These are phyloP conservation scores for Spheniscus mendiculus DNA, from an alignment of 2,113 vertebrate species.

Conservation along the genomic window DNA sequence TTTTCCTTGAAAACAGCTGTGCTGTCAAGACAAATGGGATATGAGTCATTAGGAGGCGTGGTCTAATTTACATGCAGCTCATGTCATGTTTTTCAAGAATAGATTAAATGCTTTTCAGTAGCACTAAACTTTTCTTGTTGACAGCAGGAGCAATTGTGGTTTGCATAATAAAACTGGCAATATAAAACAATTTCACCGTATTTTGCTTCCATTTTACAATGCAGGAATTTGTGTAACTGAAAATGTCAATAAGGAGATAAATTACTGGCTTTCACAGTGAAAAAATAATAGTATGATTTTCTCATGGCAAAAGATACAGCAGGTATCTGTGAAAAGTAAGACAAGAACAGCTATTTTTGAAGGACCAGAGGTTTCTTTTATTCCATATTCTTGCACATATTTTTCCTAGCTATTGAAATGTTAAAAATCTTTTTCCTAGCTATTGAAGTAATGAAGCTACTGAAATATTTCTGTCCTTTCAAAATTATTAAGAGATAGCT, in stretches of 20 bases:
- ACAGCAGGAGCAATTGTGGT: not conserved
- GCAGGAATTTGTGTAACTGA: not conserved
- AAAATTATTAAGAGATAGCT: not conserved
- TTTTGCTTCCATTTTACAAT: not conserved
- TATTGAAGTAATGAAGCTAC: not conserved
- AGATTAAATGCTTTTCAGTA: not conserved
- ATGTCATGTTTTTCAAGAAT: not conserved
- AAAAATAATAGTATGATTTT: conserved; percentile 26
- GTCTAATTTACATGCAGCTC: not conserved
- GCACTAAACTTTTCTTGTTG: conserved; percentile 15
- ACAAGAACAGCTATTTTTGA: not conserved
- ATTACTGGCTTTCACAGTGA: not conserved
- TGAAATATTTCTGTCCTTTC: not conserved
- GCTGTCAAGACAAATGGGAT: not conserved
- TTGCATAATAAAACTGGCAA: not conserved
- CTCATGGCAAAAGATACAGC: not conserved
- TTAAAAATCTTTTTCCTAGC: not conserved
- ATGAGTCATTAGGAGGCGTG: not conserved
- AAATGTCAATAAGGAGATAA: conserved; percentile 12
- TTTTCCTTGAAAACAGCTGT: not conserved
- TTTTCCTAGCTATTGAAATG: not conserved
- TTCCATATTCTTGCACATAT: not conserved
- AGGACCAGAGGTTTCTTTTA: not conserved
- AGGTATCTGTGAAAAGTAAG: not conserved
- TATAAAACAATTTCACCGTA: not conserved